Evolutionary conservation across 2,888 invertebrate species (phyloP).

Genomic region (Spilarctia lutea): DNA sequence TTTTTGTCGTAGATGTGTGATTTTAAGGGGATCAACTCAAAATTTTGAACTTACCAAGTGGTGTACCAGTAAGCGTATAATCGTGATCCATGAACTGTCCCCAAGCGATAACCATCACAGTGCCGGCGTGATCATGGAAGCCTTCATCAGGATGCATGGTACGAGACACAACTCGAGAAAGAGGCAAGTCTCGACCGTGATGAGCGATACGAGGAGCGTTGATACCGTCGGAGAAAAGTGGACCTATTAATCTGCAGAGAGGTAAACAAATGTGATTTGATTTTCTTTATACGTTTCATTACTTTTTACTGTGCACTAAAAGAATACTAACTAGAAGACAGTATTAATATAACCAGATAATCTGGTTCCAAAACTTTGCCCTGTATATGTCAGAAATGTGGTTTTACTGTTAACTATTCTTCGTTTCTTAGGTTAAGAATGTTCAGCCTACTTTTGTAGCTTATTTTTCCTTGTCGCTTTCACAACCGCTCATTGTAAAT

Average conservation of each 20-base stretch:
- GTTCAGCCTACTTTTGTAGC: background rate
- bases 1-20: too few relatives aligned
- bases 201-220: constrained; percentile 93
- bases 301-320: too few relatives aligned
- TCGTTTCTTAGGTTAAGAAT: background rate
- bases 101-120: constrained; percentile 97
- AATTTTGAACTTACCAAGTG: constrained; percentile 89
- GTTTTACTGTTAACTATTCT: background rate
- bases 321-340: too few relatives aligned
- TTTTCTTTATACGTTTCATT: constrained; percentile 10
- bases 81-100: constrained; percentile 98
- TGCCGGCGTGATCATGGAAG: constrained; percentile 97
- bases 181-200: constrained; percentile 92
- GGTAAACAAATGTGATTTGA: constrained; percentile 31
- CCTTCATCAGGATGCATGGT: constrained; percentile 97
- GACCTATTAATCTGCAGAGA: constrained; percentile 89
- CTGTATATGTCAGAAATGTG: background rate
- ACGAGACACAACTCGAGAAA: constrained; percentile 94
- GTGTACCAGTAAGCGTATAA: constrained; percentile 95
- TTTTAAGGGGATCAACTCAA: background rate
- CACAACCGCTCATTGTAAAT: background rate
- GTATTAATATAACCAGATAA: background rate
- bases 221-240: constrained; percentile 94
- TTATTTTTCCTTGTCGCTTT: background rate
- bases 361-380: background rate